phyloP scores from a whole-genome alignment of 92 coral and sea anemone species.

The Isaurus tuberculatus region DNA sequence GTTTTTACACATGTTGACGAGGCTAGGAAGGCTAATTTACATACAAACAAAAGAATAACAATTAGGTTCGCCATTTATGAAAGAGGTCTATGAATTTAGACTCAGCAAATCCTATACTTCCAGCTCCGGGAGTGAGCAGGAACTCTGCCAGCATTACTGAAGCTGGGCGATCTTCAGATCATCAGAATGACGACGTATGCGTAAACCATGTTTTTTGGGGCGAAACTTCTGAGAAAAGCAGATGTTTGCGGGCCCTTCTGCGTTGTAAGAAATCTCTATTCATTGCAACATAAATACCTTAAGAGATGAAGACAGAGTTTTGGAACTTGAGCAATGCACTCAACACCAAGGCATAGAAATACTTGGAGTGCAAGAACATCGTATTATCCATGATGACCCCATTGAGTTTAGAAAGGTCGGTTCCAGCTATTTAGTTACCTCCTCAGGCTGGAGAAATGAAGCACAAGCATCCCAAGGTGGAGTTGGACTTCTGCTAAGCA shows the following conservation, averaged over 20 bases:
- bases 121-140: slow-evolving; percentile 17
- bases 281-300: neutral
- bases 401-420: slow-evolving; percentile 31
- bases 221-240: slow-evolving; percentile 35
- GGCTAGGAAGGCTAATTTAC: too few species aligned
- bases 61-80: too few species aligned
- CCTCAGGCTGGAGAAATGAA: slow-evolving; percentile 12
- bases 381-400: slow-evolving; percentile 38
- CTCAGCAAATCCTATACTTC: too few species aligned
- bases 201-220: slow-evolving; percentile 32
- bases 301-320: too few species aligned
- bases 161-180: slow-evolving; percentile 39
- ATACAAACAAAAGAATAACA: too few species aligned
- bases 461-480: slow-evolving; percentile 24
- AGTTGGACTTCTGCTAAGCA: slow-evolving; percentile 21
- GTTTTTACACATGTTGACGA: too few species aligned
- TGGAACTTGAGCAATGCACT: slow-evolving; percentile 43
- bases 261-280: slow-evolving; percentile 40
- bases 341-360: slow-evolving; percentile 42
- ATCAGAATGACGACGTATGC: slow-evolving; percentile 30
- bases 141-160: slow-evolving; percentile 41
- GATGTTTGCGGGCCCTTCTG: slow-evolving; percentile 46
- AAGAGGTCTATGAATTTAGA: too few species aligned
- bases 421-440: slow-evolving; percentile 30
- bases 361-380: slow-evolving; percentile 36